These are phyloP conservation scores for Theropithecus gelada DNA, from an alignment of 2,113 vertebrate genomes.

Conservation along the genomic window DNA sequence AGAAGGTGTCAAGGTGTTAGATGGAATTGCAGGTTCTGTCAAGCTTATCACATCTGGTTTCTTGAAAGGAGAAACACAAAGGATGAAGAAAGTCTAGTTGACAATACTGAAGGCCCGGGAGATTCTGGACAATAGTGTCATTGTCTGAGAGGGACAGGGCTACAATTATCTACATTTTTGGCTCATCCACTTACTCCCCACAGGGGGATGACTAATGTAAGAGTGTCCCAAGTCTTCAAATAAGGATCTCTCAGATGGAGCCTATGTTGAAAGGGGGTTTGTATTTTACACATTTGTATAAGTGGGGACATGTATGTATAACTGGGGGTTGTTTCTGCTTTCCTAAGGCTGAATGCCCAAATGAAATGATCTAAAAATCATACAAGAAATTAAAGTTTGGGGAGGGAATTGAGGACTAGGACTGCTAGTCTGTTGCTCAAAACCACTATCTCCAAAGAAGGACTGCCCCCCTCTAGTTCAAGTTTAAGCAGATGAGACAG, in stretches of 20 bases:
- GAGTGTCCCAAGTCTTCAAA: constrained; percentile 10
- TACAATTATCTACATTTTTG: constrained; percentile 53
- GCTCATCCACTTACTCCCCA: constrained; percentile 54
- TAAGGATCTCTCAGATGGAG: not conserved
- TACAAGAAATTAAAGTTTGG: not conserved
- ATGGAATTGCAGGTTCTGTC: not conserved
- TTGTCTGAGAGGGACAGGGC: not conserved
- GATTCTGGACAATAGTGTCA: not conserved
- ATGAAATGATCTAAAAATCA: not conserved
- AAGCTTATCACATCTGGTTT: not conserved
- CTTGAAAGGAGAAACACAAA: not conserved
- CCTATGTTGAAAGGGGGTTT: not conserved
- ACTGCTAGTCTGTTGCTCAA: not conserved
- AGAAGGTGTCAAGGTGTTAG: not conserved
- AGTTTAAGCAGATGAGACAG: not conserved
- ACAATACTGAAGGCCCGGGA: not conserved
- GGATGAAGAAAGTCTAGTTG: not conserved
- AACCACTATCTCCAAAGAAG: not conserved
- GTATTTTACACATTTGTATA: not conserved
- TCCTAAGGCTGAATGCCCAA: not conserved
- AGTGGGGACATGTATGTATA: not conserved
- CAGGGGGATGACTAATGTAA: not conserved
- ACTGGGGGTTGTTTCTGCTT: not conserved
- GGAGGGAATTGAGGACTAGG: not conserved
- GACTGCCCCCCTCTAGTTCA: not conserved